Evolutionary conservation across 1,140 invertebrate species (phyloP), one percentile per base, ranked within the genome.

Genomic region (Drosophila ercepeae): DNA sequence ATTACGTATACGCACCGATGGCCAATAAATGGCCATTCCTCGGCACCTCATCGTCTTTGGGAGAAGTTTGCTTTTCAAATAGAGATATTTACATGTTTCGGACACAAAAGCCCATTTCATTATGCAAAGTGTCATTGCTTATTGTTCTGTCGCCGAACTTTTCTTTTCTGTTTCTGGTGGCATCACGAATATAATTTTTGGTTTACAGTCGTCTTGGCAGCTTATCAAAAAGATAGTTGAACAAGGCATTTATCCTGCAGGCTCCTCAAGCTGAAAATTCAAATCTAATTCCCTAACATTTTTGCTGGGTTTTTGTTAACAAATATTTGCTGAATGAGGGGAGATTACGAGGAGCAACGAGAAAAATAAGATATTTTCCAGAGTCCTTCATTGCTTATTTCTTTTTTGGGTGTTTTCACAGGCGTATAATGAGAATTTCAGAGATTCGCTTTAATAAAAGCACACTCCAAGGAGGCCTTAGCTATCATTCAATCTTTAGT

Each of bases 221-320:
- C 50, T 73, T 46, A 73, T 73, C 64, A 69, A 69, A 39, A 39
- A 55, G 44, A 57, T 69, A 69, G 51, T 69, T 57, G 42, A 49
- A 63, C 42, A 64, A 49, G 42, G 42, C 57, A 61, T 55, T 64
- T 64, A 48, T 64, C 54, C 60, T 21, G 42, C 16, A 9, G 39
- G 39, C 39, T 42, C 16, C 36, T 14, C 63, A 14, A 57, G 65
- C 65, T 27, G 44, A 27, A 59, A 60, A 59, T 52, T 52, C 46
- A 55, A 71, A 71, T 71, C 46, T 45, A 71, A 60, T 71, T 60
- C 46, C 46, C 34, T 27, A 23, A 11, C 50, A 60, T 60, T 71
- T 36, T 25, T 46, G 29, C 3, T 42, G 6, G 2, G 34, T 27
- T 57, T 13, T 27, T 27, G 6, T 36, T 58, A 32, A 70, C 39